Conservation (phyloP, 1,140 invertebrate genomes). For the Trichonephila clavipes region DNA sequence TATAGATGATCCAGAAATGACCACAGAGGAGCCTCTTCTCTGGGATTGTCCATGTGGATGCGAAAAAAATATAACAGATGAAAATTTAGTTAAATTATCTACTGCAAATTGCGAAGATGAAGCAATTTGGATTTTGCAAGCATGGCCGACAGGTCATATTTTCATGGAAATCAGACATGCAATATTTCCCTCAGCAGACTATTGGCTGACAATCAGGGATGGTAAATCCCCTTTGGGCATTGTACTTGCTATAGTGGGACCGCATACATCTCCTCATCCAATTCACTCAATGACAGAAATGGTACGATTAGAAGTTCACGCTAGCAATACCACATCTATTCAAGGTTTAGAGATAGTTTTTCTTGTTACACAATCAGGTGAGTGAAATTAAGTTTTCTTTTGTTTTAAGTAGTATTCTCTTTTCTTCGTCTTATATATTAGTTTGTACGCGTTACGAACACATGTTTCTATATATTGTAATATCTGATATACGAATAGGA, state of each 20-base stretch:
- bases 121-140: slow-evolving; percentile 29
- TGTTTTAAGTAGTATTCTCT: too few relatives aligned
- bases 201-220: slow-evolving; percentile 75
- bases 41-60: slow-evolving; percentile 69
- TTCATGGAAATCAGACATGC: slow-evolving; percentile 27
- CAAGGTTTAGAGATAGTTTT: slow-evolving; percentile 42
- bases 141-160: slow-evolving; percentile 58
- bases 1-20: slow-evolving; percentile 21
- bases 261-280: neutral
- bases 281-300: slow-evolving; percentile 44
- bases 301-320: slow-evolving; percentile 70
- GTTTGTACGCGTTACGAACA: too few relatives aligned
- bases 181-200: slow-evolving; percentile 38
- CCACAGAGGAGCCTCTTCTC: slow-evolving; percentile 40
- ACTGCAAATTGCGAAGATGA: slow-evolving; percentile 32
- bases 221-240: slow-evolving; percentile 62
- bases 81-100: neutral
- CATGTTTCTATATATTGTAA: too few relatives aligned
- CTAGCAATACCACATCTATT: slow-evolving; percentile 31
- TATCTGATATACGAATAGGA: too few relatives aligned
- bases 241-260: slow-evolving; percentile 65
- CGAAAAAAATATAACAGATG: slow-evolving; percentile 65
- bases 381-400: neutral
- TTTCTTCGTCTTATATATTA: too few relatives aligned
- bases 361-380: slow-evolving; percentile 53